phyloP scores from a whole-genome alignment of 1,140 invertebrate genomes.

The Parasteatoda tepidariorum region DNA sequence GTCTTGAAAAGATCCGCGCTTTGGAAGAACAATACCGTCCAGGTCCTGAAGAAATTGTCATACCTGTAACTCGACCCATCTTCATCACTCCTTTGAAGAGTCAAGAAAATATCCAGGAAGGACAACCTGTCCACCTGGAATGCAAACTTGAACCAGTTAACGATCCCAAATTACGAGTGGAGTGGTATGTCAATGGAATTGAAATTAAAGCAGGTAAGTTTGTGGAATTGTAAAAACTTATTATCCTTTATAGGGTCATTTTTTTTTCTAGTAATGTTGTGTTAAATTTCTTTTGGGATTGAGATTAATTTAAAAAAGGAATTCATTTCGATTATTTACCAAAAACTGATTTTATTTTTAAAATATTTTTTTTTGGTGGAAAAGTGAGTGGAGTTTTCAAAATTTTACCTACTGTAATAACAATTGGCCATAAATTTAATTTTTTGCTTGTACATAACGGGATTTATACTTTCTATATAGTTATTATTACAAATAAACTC shows the following conservation, averaged over 20 bases:
- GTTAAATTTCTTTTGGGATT: not conserved
- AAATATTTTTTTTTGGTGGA: too few relatives aligned
- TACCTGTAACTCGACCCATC: conserved; percentile 82
- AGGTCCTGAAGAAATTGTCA: conserved; percentile 75
- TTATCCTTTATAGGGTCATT: not conserved
- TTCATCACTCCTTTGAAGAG: conserved; percentile 86
- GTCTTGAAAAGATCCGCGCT: conserved; percentile 88
- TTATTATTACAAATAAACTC: too few relatives aligned
- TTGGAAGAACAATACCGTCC: conserved; percentile 84
- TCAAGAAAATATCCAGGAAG: conserved; percentile 80
- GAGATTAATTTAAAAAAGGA: not conserved
- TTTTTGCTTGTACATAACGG: too few relatives aligned
- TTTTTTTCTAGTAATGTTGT: too few relatives aligned
- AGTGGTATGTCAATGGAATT: conserved; percentile 79
- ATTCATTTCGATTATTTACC: not conserved
- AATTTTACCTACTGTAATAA: too few relatives aligned
- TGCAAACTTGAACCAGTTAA: conserved; percentile 85
- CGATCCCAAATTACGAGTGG: conserved; percentile 91
- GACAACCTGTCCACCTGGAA: conserved; percentile 83
- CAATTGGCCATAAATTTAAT: too few relatives aligned
- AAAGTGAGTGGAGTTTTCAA: too few relatives aligned
- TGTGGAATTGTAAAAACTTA: not conserved
- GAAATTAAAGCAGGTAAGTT: conserved; percentile 72
- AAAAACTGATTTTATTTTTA: too few relatives aligned
- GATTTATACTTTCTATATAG: too few relatives aligned